A percentile compares a stretch with the other conserved stretches of the same genome.
Evolutionary conservation across 2,797 vertebrate species (phyloP).

Genomic region (Heliangelus exortis): DNA sequence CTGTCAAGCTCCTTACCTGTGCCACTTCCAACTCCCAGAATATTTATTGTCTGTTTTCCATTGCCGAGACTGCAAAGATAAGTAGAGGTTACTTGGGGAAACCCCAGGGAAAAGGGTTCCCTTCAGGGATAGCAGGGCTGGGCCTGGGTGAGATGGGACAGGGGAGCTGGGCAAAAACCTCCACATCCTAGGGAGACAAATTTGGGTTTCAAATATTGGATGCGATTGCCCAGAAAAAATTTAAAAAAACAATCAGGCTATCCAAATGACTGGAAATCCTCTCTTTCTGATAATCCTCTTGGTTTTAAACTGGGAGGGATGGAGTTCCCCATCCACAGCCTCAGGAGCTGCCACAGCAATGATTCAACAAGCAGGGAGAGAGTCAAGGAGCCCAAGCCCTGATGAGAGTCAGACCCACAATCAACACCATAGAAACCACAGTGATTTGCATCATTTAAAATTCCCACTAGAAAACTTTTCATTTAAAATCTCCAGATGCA

Average conservation of each 20-base stretch:
- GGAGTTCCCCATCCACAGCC: background rate
- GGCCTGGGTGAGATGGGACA: background rate
- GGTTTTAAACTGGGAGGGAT: background rate
- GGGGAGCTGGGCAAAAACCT: background rate
- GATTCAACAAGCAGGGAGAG: background rate
- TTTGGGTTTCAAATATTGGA: background rate
- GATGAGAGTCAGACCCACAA: background rate
- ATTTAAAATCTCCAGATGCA: background rate
- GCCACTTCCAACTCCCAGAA: conserved; percentile 69
- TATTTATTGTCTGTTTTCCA: conserved; percentile 51
- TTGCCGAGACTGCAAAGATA: conserved; percentile 54
- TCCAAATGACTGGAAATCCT: background rate
- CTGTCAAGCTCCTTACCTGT: conserved; percentile 51
- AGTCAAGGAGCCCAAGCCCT: background rate
- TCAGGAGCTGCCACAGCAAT: background rate
- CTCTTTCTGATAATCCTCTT: background rate
- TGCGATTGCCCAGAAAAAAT: background rate
- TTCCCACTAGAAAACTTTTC: background rate
- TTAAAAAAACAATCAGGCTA: background rate
- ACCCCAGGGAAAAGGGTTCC: background rate
- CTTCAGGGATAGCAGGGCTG: background rate
- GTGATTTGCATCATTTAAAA: background rate
- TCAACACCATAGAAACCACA: background rate
- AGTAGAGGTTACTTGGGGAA: background rate
- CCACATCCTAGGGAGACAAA: background rate